phyloP scores from a whole-genome alignment of 2,113 vertebrate genomes.

The Leuciscus idus region DNA sequence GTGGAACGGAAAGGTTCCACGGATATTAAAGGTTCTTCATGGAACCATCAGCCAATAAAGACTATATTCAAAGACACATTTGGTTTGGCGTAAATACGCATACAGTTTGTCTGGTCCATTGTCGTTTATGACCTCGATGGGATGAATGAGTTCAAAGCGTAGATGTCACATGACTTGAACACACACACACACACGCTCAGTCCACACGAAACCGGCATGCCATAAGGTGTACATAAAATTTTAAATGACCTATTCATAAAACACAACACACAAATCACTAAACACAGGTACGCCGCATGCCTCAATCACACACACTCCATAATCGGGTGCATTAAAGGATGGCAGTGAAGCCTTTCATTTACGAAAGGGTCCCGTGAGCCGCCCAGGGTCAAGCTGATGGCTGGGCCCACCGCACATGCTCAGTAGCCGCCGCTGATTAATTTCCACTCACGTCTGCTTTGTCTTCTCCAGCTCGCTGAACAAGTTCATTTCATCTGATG shows the following conservation, averaged over 20 bases:
- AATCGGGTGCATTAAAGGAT: slow-evolving; percentile 85
- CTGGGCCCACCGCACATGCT: slow-evolving; percentile 74
- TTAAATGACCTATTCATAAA: slow-evolving; percentile 77
- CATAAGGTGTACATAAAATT: slow-evolving; percentile 19
- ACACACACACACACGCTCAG: neutral
- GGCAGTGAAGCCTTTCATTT: slow-evolving; percentile 87
- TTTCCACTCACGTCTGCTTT: slow-evolving; percentile 87
- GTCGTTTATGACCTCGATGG: slow-evolving; percentile 30
- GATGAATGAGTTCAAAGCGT: slow-evolving; percentile 4
- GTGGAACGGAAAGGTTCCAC: too few species aligned
- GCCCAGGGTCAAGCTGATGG: slow-evolving; percentile 86
- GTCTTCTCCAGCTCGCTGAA: slow-evolving; percentile 99
- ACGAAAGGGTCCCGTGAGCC: slow-evolving; percentile 66
- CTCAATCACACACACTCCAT: slow-evolving; percentile 86
- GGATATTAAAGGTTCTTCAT: too few species aligned
- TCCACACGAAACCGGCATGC: neutral
- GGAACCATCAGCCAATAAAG: too few species aligned
- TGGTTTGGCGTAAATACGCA: neutral
- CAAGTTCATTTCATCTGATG: slow-evolving; percentile 99
- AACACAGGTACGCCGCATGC: slow-evolving; percentile 87
- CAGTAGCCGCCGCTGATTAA: slow-evolving; percentile 89
- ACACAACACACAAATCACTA: slow-evolving; percentile 78
- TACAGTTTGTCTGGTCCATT: neutral
- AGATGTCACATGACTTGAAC: neutral
- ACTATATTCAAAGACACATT: slow-evolving; percentile 10